Conservation (phyloP, 2,888 invertebrate genomes). For the Alloscopus bannaensis region DNA sequence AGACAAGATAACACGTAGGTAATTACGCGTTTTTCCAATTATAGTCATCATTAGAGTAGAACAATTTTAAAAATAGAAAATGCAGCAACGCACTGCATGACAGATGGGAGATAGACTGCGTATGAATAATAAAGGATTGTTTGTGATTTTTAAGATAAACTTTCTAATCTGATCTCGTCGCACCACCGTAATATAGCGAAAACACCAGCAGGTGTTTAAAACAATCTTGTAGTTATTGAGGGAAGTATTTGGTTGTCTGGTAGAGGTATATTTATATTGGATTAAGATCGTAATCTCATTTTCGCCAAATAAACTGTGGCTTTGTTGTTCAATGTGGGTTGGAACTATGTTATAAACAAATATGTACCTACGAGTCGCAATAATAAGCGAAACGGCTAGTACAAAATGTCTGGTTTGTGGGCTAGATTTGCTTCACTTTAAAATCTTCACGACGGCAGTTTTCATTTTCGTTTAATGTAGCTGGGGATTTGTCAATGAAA, state of each 20-base stretch:
- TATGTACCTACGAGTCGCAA: too few relatives aligned
- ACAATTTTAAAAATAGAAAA: constrained; percentile 16
- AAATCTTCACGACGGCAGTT: too few relatives aligned
- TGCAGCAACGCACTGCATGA: neutral
- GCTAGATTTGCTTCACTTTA: neutral
- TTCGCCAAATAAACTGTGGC: neutral
- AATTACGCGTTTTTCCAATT: constrained; percentile 33
- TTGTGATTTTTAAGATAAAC: constrained; percentile 14
- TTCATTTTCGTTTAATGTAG: too few relatives aligned
- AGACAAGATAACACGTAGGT: neutral
- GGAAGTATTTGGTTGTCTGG: neutral
- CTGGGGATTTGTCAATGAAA: constrained; percentile 12
- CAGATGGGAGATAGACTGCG: constrained; percentile 9
- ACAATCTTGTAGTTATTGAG: neutral
- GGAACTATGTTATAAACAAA: too few relatives aligned
- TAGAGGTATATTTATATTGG: neutral
- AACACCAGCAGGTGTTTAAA: neutral
- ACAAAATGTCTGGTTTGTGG: neutral
- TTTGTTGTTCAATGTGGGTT: too few relatives aligned
- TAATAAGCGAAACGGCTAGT: neutral
- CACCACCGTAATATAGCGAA: neutral
- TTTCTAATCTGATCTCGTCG: constrained; percentile 20
- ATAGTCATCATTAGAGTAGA: constrained; percentile 36
- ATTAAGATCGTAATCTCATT: neutral
- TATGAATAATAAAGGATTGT: neutral